Base-by-base conservation (phyloP, 2,888 invertebrate species). In the Heliconius erato region DNA sequence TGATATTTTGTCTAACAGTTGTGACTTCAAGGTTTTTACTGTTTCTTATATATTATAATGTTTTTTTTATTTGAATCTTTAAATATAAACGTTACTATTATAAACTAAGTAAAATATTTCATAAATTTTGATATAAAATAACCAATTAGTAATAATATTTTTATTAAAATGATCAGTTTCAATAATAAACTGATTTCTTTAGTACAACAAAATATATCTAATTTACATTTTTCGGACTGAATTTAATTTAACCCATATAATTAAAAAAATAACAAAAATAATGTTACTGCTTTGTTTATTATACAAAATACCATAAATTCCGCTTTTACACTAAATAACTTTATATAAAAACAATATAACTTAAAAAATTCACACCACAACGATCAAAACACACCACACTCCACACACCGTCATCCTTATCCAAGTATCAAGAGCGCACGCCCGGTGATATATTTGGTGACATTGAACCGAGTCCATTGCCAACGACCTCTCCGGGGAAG, bases 381-480 rank as follows among this genome's bases (percentile, higher is more conserved):
- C 65, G 67, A 74, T 74, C 74, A 80, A 80, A 80, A 80, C 67
- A 26, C 49, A 14, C 35, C 74, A 54, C 5, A 67, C 32, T 28
- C 44, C 19, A 78, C 67, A 67, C 67, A 67, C 28, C 44, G 65
- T 78, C 71, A 74, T 80, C 77, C 81, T 82, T 83, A 83, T 81
- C 74, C 79, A 90, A 94, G 92, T 92, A 92, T 91, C 93, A 94
- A 94, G 88, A 81, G 32, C 19, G 69, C 19, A 54, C 85, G 86
- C 78, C 84, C 72, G 92, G 94, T 95, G 95, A 96, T 95, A 95
- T 95, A 95, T 96, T 96, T 96, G 95, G 96, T 96, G 96, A 96
- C 96, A 96, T 96, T 96, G 96, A 96, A 96, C 96, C 87, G 94
- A 89, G 94, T 93, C 95, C 96, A 96, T 96, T 96, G 96, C 95